Percentiles rank a stretch among this genome's conserved stretches.
phyloP scores from a whole-genome alignment of 2,888 invertebrate genomes.

The Leucoma salicis region DNA sequence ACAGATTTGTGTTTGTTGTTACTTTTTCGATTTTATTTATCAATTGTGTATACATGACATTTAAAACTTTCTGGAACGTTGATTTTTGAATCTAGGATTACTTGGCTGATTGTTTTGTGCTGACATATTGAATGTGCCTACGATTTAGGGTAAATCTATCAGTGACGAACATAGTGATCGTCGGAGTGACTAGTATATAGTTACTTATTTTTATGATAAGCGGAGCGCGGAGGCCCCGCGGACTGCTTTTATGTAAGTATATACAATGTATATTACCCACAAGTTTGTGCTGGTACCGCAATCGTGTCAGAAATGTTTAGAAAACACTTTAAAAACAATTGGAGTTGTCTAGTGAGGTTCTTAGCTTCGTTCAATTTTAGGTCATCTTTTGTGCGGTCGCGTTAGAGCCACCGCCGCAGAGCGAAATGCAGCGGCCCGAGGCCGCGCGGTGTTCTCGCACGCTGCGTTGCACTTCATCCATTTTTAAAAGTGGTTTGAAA shows the following conservation, averaged over 20 bases:
- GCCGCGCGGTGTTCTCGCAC: slow-evolving; percentile 70
- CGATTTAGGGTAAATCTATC: slow-evolving; percentile 55
- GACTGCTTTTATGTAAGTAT: slow-evolving; percentile 75
- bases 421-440: slow-evolving; percentile 79
- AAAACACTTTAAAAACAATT: slow-evolving; percentile 65
- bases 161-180: slow-evolving; percentile 74
- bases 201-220: slow-evolving; percentile 83
- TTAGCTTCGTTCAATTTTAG: slow-evolving; percentile 77
- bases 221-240: slow-evolving; percentile 75
- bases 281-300: slow-evolving; percentile 46
- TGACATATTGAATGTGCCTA: slow-evolving; percentile 37
- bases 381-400: slow-evolving; percentile 79
- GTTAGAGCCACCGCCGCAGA: slow-evolving; percentile 68
- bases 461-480: slow-evolving; percentile 70
- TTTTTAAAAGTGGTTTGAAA: slow-evolving; percentile 70
- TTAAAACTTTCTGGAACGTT: slow-evolving; percentile 51
- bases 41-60: slow-evolving; percentile 58
- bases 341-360: slow-evolving; percentile 50
- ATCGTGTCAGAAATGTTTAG: slow-evolving; percentile 67
- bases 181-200: slow-evolving; percentile 79
- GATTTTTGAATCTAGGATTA: slow-evolving; percentile 37
- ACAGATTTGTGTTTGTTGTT: slow-evolving; percentile 84
- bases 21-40: slow-evolving; percentile 66
- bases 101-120: slow-evolving; percentile 40
- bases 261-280: slow-evolving; percentile 51